A percentile compares a stretch with the other conserved stretches of the same genome.
These are phyloP conservation scores for Caenorhabditis plicata DNA, from an alignment of 2,888 invertebrate genomes.

Conservation along the genomic window DNA sequence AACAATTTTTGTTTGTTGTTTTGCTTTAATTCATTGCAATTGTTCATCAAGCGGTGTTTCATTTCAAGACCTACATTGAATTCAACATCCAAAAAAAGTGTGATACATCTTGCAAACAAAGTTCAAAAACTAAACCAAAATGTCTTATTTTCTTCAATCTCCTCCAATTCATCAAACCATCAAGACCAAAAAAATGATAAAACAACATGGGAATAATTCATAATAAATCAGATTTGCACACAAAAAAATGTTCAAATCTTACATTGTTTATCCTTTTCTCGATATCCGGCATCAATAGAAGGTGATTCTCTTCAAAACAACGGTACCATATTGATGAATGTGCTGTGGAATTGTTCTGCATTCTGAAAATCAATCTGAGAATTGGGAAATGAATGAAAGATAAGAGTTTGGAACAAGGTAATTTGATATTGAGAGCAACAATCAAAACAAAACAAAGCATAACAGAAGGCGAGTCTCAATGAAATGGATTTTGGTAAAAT, in stretches of 20 bases:
- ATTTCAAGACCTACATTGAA: not conserved
- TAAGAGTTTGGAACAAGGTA: conserved; percentile 8
- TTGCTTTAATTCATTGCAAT: too few relatives aligned
- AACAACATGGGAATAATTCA: too few relatives aligned
- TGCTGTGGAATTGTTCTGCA: conserved; percentile 6
- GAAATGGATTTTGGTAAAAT: not conserved
- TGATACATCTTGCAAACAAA: not conserved
- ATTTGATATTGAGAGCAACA: not conserved
- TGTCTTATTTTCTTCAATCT: too few relatives aligned
- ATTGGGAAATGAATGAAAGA: not conserved
- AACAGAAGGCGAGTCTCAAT: not conserved
- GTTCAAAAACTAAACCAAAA: too few relatives aligned
- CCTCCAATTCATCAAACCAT: too few relatives aligned
- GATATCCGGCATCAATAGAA: conserved; percentile 38
- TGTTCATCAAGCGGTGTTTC: too few relatives aligned
- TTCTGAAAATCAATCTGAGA: conserved; percentile 6
- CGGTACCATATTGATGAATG: conserved; percentile 23
- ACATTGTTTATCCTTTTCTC: conserved; percentile 46
- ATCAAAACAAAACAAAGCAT: conserved; percentile 1
- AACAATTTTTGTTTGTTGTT: too few relatives aligned
- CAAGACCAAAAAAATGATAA: too few relatives aligned
- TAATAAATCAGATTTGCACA: too few relatives aligned
- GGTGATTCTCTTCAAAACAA: conserved; percentile 29
- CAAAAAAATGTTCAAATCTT: too few relatives aligned
- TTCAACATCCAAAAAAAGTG: not conserved